Percentiles rank a stretch among this genome's conserved stretches.
These are phyloP conservation scores for Scomber colias DNA, from an alignment of 2,113 vertebrate genomes.

Conservation along the genomic window DNA sequence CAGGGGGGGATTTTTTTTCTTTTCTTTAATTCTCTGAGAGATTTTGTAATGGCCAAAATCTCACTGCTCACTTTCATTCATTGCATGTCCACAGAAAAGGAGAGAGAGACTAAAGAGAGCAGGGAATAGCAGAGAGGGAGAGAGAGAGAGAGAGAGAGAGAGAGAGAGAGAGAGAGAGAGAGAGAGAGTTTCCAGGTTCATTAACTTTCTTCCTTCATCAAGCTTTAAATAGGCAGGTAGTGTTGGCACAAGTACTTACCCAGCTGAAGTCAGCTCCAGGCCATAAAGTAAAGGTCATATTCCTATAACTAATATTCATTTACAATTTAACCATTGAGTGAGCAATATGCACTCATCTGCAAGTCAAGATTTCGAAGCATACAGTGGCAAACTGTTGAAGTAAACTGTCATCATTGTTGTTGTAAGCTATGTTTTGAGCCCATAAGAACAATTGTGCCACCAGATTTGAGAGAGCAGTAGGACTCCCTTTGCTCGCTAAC, in stretches of 20 bases:
- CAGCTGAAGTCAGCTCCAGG: slow-evolving; percentile 21
- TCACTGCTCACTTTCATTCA: slow-evolving; percentile 56
- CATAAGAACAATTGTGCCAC: too few relatives aligned
- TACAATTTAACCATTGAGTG: too few relatives aligned
- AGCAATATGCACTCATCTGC: too few relatives aligned
- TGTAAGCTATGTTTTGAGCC: too few relatives aligned
- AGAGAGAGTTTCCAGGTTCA: slow-evolving; percentile 32
- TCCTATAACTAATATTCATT: not conserved
- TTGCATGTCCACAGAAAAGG: slow-evolving; percentile 28
- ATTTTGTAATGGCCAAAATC: slow-evolving; percentile 64
- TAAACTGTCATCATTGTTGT: too few relatives aligned
- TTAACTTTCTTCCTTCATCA: slow-evolving; percentile 43
- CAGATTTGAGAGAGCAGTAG: too few relatives aligned
- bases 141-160: not conserved
- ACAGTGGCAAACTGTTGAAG: too few relatives aligned
- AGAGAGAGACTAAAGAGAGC: slow-evolving; percentile 6
- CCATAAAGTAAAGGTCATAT: slow-evolving; percentile 27
- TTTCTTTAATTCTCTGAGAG: slow-evolving; percentile 51
- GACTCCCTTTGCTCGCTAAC: too few relatives aligned
- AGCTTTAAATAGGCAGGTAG: slow-evolving; percentile 50
- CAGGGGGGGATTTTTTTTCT: slow-evolving; percentile 45
- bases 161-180: not conserved
- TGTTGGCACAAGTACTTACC: slow-evolving; percentile 35
- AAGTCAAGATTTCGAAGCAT: too few relatives aligned
- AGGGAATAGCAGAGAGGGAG: not conserved